These are phyloP conservation scores for Papilio xuthus DNA, from an alignment of 1,140 invertebrate genomes.

Conservation along the genomic window DNA sequence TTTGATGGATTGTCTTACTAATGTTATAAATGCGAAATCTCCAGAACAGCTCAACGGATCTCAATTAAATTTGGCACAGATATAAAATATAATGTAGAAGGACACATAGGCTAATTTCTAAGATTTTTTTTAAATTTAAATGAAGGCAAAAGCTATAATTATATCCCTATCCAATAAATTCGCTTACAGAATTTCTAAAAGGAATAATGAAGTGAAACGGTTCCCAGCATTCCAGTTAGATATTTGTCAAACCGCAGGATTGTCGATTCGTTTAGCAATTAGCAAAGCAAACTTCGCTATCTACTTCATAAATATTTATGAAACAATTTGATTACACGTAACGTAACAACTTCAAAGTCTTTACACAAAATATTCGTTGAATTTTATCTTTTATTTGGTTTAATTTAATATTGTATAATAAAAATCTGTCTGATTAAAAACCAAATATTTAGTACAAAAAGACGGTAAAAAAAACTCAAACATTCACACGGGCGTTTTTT, in stretches of 20 bases:
- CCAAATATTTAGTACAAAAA: too few species aligned
- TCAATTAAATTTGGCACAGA: too few species aligned
- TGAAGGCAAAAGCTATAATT: not conserved
- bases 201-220: not conserved
- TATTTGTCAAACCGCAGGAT: conserved; percentile 23
- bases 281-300: conserved; percentile 24
- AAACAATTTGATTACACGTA: conserved; percentile 32
- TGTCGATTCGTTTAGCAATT: conserved; percentile 34
- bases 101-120: too few species aligned
- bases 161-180: not conserved
- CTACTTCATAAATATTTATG: conserved; percentile 33
- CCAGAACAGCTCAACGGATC: too few species aligned
- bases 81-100: too few species aligned
- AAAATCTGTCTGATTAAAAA: not conserved
- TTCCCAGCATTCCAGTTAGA: conserved; percentile 1
- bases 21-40: too few species aligned
- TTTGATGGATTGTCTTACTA: too few species aligned
- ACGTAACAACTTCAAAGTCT: conserved; percentile 18
- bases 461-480: too few species aligned
- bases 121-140: conserved; percentile 6
- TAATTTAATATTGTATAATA: not conserved
- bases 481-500: too few species aligned
- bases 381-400: not conserved
- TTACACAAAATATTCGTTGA: not conserved
- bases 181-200: not conserved